Evolutionary conservation across 2,797 vertebrate species (phyloP).

Genomic region (Lacerta agilis): DNA sequence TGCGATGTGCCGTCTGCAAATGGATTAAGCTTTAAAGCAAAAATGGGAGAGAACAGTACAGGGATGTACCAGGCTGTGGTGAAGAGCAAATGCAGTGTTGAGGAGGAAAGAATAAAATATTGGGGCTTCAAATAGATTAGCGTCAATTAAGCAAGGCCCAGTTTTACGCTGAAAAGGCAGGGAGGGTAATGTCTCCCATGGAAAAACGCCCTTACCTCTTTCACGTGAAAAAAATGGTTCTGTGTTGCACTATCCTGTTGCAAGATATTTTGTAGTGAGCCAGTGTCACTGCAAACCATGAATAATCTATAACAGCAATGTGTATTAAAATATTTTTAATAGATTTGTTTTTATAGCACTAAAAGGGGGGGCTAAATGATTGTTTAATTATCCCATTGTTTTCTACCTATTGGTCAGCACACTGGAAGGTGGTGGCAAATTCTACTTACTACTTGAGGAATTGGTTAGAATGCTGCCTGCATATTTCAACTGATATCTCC

Average conservation of each 20-base stretch:
- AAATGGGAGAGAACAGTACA: background rate
- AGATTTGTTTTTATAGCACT: background rate
- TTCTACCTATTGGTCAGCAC: background rate
- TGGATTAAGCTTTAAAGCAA: constrained; percentile 9
- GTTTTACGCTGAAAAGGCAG: background rate
- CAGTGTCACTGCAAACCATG: background rate
- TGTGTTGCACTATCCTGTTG: background rate
- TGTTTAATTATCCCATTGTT: background rate
- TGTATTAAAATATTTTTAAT: background rate
- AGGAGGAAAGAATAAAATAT: background rate
- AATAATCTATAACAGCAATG: no score
- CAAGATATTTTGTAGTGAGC: background rate
- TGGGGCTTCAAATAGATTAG: background rate
- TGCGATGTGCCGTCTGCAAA: constrained; percentile 7
- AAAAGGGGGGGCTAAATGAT: background rate
- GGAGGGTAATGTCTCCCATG: no score
- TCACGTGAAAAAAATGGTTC: background rate
- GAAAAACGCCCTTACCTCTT: background rate
- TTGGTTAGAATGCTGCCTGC: background rate
- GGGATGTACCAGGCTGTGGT: background rate
- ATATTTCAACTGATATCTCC: background rate
- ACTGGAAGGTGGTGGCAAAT: background rate
- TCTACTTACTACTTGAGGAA: background rate
- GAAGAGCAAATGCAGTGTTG: background rate
- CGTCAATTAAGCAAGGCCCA: background rate